Conservation (phyloP, 1,140 invertebrate species). For the Aphidius ervi region DNA sequence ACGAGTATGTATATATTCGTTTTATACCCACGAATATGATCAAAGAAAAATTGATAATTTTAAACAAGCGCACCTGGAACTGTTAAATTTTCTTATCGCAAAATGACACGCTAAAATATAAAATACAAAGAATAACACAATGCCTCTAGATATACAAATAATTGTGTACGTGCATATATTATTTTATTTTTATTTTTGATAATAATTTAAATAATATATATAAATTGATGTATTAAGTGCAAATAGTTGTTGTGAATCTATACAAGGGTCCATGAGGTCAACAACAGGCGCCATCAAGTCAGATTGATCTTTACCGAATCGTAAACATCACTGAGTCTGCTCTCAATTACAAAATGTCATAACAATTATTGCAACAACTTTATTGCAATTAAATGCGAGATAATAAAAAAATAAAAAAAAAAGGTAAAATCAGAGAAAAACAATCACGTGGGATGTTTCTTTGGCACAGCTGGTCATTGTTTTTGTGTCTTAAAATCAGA, state of each 20-base stretch:
- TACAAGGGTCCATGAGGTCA: slow-evolving; percentile 29
- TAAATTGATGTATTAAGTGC: slow-evolving; percentile 6
- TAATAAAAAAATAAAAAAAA: neutral
- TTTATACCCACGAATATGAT: too few species aligned
- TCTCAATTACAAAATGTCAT: neutral
- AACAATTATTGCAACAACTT: neutral
- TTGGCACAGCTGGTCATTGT: too few species aligned
- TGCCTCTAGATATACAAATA: neutral
- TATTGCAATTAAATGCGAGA: neutral
- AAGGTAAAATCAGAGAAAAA: neutral
- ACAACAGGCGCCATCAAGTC: slow-evolving; percentile 30
- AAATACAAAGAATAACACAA: neutral
- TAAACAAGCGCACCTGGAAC: too few species aligned
- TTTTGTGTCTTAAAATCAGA: too few species aligned
- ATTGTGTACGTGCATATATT: neutral
- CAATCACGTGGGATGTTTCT: too few species aligned
- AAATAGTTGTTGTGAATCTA: slow-evolving; percentile 1
- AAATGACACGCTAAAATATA: neutral
- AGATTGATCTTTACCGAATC: slow-evolving; percentile 26
- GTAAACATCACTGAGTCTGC: slow-evolving; percentile 25
- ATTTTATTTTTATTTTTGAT: neutral
- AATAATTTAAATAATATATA: slow-evolving; percentile 17
- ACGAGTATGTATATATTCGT: too few species aligned
- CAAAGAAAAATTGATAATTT: too few species aligned
- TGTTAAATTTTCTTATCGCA: neutral